These are phyloP conservation scores for Lithobius niger DNA, from an alignment of 1,140 invertebrate species.

Conservation along the genomic window DNA sequence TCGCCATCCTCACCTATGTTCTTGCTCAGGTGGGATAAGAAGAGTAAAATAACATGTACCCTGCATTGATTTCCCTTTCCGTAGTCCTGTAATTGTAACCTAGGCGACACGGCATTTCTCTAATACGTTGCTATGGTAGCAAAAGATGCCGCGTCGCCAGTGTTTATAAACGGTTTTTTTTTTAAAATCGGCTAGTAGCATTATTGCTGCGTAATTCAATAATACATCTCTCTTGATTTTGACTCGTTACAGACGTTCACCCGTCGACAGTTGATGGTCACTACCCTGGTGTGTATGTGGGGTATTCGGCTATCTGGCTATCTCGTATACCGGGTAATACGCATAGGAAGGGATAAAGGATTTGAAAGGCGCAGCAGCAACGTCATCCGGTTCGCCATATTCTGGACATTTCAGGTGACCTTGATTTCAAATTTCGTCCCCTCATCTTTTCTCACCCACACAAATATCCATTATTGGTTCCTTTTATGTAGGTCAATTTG, in stretches of 20 bases:
- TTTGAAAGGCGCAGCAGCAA: constrained; percentile 80
- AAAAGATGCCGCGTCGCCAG: constrained; percentile 71
- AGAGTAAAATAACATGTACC: too few species aligned
- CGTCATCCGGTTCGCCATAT: constrained; percentile 68
- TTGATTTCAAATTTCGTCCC: neutral
- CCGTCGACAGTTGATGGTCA: constrained; percentile 73
- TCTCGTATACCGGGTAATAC: constrained; percentile 71
- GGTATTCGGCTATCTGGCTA: constrained; percentile 67
- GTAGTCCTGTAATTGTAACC: neutral
- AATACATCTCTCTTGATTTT: neutral
- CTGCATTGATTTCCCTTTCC: too few species aligned
- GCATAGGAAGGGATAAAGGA: constrained; percentile 75
- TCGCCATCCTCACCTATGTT: constrained; percentile 72
- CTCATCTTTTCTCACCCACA: neutral
- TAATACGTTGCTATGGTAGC: constrained; percentile 65
- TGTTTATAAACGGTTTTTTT: constrained; percentile 73
- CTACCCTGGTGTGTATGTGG: constrained; percentile 71
- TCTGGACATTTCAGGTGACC: constrained; percentile 76
- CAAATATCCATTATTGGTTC: neutral
- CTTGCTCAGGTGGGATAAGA: constrained; percentile 71
- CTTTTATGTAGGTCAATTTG: neutral
- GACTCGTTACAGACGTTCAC: constrained; percentile 51
- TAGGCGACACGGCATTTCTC: neutral
- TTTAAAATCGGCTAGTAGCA: too few species aligned
- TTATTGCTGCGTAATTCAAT: constrained; percentile 47